Evolutionary conservation across 2,888 invertebrate species (phyloP), one percentile per base, ranked within the genome.

Genomic region (Phalangium opilio): DNA sequence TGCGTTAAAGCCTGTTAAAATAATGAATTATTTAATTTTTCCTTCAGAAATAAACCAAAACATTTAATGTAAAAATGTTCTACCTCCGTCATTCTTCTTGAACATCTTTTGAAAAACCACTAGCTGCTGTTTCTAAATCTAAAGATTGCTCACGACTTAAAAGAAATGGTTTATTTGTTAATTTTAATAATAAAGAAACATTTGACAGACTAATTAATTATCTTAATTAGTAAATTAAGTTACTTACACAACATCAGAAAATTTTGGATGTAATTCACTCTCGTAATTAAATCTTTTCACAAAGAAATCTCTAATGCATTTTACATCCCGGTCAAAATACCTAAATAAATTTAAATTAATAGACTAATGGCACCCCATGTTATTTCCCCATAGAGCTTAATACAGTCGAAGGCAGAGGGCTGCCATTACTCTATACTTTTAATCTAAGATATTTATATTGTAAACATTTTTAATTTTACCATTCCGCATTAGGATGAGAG

Each of bases 281-380:
- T 90, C 93, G 67, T 80, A 96, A 1, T 73, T 77, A 67, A 90
- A 96, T 43, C 89, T 76, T 61, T 79, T 79, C 60, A 79, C 81
- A 69, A 96, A 98, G 70, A 91, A 90, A 55, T 83, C 83, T 44
- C 80, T 74, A 3, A 98, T 75, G 64, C 96, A 95, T 45, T 77
- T 78, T 0, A 98, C 95, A 71, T 98, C 98, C 55, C 98, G 76
- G 56, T 95, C 79, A 66, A 98, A 98, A 67, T 82, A 89, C 62
- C 83, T 84, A 34, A 42, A 49, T 35, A 42, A n/a, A 12, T 19
- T 20, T 18, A n/a, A 34, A 14, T n/a, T n/a, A 18, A 50, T 33
- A 50, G n/a, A 36, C 5, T 38, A n/a, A n/a, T n/a, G n/a, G n/a
- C n/a, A n/a, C n/a, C n/a, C n/a, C n/a, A n/a, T n/a, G n/a, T n/a